phyloP scores from a whole-genome alignment of 2,888 invertebrate species.

The Pachydiplax longipennis region DNA sequence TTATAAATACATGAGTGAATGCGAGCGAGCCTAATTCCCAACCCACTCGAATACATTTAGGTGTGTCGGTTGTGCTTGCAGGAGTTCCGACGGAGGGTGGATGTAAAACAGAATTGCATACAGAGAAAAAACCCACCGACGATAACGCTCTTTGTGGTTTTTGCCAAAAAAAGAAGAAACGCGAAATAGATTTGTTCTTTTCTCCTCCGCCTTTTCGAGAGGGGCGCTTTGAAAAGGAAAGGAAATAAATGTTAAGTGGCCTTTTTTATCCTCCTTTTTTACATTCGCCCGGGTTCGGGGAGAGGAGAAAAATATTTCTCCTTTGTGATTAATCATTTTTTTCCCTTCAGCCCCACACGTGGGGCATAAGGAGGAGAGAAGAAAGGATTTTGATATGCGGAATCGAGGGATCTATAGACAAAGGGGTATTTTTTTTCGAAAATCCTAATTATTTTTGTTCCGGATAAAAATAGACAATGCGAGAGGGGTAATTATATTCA shows the following conservation, averaged over 20 bases:
- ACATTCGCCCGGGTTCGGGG: neutral
- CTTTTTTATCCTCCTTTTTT: neutral
- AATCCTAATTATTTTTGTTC: neutral
- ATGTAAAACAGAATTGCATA: neutral
- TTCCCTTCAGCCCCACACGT: neutral
- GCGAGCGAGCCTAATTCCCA: no score
- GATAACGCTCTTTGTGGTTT: neutral
- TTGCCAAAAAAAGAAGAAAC: neutral
- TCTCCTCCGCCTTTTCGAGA: neutral
- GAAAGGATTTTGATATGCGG: conserved; percentile 6
- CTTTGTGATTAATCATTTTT: neutral
- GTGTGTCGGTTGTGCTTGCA: neutral
- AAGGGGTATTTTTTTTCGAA: neutral
- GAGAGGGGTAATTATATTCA: conserved; percentile 18
- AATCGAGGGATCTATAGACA: conserved; percentile 17
- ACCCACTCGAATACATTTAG: neutral
- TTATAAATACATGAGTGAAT: no score
- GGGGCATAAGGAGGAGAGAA: neutral
- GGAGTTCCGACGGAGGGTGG: neutral
- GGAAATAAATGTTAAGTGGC: neutral
- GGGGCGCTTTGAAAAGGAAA: neutral
- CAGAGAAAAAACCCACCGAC: neutral
- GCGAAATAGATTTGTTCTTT: conserved; percentile 17
- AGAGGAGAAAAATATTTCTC: neutral
- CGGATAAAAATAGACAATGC: neutral